A percentile compares a stretch with the other conserved stretches of the same genome.
Conservation (phyloP, 2,113 vertebrate species). For the Rhinolophus ferrumequinum region DNA sequence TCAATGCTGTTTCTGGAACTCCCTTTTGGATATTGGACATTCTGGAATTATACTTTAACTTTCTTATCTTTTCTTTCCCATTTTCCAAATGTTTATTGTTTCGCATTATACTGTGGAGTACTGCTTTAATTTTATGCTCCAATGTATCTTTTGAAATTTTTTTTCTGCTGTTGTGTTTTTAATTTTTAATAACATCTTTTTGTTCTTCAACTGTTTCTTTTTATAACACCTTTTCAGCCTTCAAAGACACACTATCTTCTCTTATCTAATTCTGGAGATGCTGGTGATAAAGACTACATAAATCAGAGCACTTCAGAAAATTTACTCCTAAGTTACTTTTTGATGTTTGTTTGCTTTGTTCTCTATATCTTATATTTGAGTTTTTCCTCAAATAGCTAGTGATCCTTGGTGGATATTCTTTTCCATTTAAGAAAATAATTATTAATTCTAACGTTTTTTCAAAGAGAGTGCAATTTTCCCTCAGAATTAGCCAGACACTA, state of each 20-base stretch:
- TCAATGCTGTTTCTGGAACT: neutral
- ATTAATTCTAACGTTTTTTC: neutral
- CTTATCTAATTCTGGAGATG: neutral
- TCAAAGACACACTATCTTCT: neutral
- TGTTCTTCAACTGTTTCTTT: slow-evolving; percentile 26
- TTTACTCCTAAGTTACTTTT: neutral
- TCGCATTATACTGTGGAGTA: neutral
- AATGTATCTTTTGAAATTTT: neutral
- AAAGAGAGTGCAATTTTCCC: neutral
- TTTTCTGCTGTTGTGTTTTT: neutral
- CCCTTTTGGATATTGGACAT: neutral
- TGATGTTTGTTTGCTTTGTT: neutral
- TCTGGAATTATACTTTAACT: neutral
- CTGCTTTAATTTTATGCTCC: slow-evolving; percentile 17
- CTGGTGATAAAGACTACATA: neutral
- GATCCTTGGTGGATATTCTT: neutral
- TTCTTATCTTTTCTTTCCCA: neutral
- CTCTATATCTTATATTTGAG: neutral
- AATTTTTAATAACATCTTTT: neutral
- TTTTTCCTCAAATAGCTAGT: neutral
- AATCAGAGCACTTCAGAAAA: neutral
- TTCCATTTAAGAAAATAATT: neutral
- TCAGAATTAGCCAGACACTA: neutral
- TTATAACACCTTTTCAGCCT: neutral
- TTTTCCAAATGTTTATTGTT: neutral